phyloP scores from a whole-genome alignment of 2,797 vertebrate genomes.

The Scomberomorus guttatus region DNA sequence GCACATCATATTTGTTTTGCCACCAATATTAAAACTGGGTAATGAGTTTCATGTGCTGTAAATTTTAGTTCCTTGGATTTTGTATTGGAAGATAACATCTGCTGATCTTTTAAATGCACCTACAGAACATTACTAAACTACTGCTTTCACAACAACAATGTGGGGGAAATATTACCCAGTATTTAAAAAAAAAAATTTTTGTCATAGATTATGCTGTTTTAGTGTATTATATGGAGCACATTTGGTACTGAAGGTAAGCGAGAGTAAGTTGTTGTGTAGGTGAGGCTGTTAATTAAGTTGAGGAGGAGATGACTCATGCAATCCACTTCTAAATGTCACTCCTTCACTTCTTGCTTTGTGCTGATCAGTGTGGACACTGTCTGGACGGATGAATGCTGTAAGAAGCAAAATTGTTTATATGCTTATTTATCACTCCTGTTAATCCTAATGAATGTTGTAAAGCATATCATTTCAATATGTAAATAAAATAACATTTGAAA shows the following conservation, averaged over 20 bases:
- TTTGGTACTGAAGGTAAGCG: slow-evolving; percentile 4
- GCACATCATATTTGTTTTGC: not conserved
- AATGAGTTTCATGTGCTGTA: slow-evolving; percentile 6
- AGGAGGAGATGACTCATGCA: slow-evolving; percentile 63
- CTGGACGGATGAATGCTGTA: slow-evolving; percentile 33
- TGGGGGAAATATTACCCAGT: too few species aligned
- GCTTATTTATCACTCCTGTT: slow-evolving; percentile 52
- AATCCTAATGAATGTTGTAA: slow-evolving; percentile 47
- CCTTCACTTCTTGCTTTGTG: slow-evolving; percentile 37
- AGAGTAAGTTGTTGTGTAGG: slow-evolving; percentile 28
- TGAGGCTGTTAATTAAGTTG: slow-evolving; percentile 61
- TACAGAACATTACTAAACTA: slow-evolving; percentile 2
- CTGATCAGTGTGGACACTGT: slow-evolving; percentile 45
- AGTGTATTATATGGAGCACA: not conserved
- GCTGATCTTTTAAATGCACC: not conserved
- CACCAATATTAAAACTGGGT: not conserved
- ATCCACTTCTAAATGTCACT: slow-evolving; percentile 62
- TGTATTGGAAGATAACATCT: not conserved
- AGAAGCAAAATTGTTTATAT: slow-evolving; percentile 35
- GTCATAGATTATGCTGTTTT: not conserved
- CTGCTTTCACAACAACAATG: not conserved
- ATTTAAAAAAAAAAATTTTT: too few species aligned
- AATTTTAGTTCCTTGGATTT: not conserved
- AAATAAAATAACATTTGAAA: slow-evolving; percentile 49
- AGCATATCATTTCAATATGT: slow-evolving; percentile 50